phyloP scores from a whole-genome alignment of 2,113 vertebrate species.

The Glaucomys volans region DNA sequence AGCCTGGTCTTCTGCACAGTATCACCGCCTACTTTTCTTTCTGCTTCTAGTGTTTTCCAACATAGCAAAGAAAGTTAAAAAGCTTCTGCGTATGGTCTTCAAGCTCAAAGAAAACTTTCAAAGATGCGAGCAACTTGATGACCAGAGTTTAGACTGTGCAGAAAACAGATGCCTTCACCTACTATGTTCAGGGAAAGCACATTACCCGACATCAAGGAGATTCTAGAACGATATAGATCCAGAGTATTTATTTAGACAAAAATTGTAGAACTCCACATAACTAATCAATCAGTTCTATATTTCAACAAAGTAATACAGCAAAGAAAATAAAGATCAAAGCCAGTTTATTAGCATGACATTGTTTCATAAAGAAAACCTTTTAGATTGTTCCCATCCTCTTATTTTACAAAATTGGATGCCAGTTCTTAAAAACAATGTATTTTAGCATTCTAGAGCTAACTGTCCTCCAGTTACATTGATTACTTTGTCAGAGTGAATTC shows the following conservation, averaged over 20 bases:
- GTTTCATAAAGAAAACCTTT: background rate
- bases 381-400: background rate
- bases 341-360: constrained; percentile 25
- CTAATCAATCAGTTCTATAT: background rate
- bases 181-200: background rate
- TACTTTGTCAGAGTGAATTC: constrained; percentile 53
- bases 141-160: background rate
- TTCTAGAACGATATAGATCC: constrained; percentile 22
- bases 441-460: constrained; percentile 4
- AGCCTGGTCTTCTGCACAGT: background rate
- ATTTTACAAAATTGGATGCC: background rate
- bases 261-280: background rate
- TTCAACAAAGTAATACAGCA: constrained; percentile 1
- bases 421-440: constrained; percentile 1
- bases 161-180: background rate
- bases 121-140: background rate
- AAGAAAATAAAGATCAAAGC: background rate
- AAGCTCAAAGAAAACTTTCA: constrained; percentile 32
- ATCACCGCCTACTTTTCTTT: background rate
- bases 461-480: constrained; percentile 52
- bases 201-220: background rate
- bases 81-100: background rate
- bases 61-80: constrained; percentile 46
- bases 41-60: constrained; percentile 10
- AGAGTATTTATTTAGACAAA: constrained; percentile 47